Conservation (phyloP, 2,797 vertebrate species). For the Mormyrus proboscirostris region DNA sequence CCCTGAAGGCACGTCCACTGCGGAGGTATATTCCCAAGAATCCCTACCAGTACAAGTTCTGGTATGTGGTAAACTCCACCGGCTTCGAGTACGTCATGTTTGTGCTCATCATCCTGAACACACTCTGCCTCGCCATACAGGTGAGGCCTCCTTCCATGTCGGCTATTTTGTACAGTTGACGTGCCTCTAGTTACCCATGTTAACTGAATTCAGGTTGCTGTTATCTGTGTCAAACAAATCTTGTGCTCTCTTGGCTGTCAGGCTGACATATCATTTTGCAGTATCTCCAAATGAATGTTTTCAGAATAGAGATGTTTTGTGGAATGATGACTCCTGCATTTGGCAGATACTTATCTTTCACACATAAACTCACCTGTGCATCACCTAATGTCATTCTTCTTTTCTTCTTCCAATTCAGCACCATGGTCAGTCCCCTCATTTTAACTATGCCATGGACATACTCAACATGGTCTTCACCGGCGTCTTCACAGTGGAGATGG, state of each 20-base stretch:
- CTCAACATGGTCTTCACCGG: slow-evolving; percentile 98
- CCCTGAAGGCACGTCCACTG: slow-evolving; percentile 88
- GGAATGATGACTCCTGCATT: not conserved
- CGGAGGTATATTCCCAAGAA: slow-evolving; percentile 98
- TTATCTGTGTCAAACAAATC: not conserved
- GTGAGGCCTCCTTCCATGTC: slow-evolving; percentile 55
- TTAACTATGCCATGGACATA: slow-evolving; percentile 97
- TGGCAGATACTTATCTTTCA: not conserved
- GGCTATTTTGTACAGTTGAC: not conserved
- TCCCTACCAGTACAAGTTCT: slow-evolving; percentile 99
- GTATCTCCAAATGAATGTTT: not conserved
- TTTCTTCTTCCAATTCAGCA: slow-evolving; percentile 64
- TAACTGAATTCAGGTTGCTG: not conserved
- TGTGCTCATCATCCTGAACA: slow-evolving; percentile 99
- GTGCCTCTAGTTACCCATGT: not conserved
- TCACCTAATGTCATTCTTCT: not conserved
- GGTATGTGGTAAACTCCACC: slow-evolving; percentile 99
- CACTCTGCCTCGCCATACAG: slow-evolving; percentile 97
- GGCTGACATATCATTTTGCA: not conserved
- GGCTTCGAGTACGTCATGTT: slow-evolving; percentile 99
- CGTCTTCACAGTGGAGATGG: slow-evolving; percentile 97
- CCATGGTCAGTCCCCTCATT: slow-evolving; percentile 87
- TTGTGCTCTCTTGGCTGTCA: not conserved
- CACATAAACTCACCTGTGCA: not conserved
- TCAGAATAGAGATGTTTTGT: not conserved